Evolutionary conservation across 2,888 invertebrate genomes (phyloP).

Genomic region (Coelopa pilipes): DNA sequence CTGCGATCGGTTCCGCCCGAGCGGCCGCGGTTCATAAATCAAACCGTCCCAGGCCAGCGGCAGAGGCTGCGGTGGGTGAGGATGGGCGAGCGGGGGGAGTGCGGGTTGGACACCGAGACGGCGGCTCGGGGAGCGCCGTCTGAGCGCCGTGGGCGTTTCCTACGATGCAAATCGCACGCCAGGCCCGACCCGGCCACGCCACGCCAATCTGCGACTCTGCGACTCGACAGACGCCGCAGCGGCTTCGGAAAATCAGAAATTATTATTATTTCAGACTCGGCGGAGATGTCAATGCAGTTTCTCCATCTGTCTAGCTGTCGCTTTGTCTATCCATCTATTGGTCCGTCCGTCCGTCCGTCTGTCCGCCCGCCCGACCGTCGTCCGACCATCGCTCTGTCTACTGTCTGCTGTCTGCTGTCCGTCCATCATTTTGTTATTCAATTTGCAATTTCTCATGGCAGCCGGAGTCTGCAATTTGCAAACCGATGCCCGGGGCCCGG

Average conservation of each 20-base stretch:
- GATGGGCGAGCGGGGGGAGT: background rate
- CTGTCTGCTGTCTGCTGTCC: background rate
- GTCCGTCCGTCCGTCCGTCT: no score
- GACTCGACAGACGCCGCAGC: background rate
- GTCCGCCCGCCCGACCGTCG: background rate
- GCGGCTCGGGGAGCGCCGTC: background rate
- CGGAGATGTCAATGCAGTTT: constrained; percentile 22
- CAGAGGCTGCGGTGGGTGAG: background rate
- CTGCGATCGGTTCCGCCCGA: no score
- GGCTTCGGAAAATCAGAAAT: background rate
- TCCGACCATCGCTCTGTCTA: constrained; percentile 12
- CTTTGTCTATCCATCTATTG: background rate
- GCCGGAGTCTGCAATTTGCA: constrained; percentile 12
- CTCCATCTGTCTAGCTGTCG: constrained; percentile 15
- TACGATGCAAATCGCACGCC: background rate
- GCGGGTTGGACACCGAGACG: background rate
- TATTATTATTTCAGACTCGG: constrained; percentile 12
- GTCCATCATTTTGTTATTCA: constrained; percentile 24
- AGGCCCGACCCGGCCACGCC: background rate
- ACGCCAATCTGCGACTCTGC: background rate
- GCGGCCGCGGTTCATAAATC: no score
- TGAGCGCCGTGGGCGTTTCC: constrained; percentile 4
- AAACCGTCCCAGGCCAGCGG: no score
- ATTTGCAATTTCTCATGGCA: constrained; percentile 19
- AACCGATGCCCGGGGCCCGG: background rate